Base-by-base conservation (phyloP, 2,113 vertebrate species). In the Agapornis roseicollis region DNA sequence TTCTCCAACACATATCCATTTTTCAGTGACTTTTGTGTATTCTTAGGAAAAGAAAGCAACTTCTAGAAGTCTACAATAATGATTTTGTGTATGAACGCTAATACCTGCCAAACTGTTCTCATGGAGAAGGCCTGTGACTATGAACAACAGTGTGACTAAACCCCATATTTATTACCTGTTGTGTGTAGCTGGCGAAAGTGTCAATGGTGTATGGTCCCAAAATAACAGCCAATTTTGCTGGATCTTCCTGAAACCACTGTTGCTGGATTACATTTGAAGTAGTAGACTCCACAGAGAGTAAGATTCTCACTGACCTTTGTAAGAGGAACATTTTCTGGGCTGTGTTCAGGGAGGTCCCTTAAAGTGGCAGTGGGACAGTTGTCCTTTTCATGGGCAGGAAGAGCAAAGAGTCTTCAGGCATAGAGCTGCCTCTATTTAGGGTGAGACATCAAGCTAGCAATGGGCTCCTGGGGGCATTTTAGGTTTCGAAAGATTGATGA, bases 401-500 rank as follows among this genome's bases (percentile, higher is more conserved):
- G 8, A 90, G 69, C 24, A 78, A 31, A 63, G 72, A 88, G 13
- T 79, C 72, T 81, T 81, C 31, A 53, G 52, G 41, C 83, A 29
- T 78, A 41, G 72, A 86, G 69, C 80, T 92, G 60, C 53, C 73
- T 92, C 53, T 28, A 33, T 56, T 84, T 86, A 66, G 73, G 58
- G 22, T 84, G 88, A 96, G 56, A 92, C 83, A 87, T 52, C 41
- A 84, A 84, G 28, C 47, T 65, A 69, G 85, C 63, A 68, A 4
- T 60, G 61, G 31, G 52, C 87, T 93, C 83, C 83, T 46, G 61
- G 77, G 63, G 83, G 73, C 31, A 35, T 65, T 90, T 92, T 90
- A 87, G 65, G 41, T 78, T 87, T 63, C 93, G 83, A 94, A 95
- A 94, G 94, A 93, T 31, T 91, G 93, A 96, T 94, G 77, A 96